Conservation (phyloP, 2,797 vertebrate genomes). For the Vultur gryphus region DNA sequence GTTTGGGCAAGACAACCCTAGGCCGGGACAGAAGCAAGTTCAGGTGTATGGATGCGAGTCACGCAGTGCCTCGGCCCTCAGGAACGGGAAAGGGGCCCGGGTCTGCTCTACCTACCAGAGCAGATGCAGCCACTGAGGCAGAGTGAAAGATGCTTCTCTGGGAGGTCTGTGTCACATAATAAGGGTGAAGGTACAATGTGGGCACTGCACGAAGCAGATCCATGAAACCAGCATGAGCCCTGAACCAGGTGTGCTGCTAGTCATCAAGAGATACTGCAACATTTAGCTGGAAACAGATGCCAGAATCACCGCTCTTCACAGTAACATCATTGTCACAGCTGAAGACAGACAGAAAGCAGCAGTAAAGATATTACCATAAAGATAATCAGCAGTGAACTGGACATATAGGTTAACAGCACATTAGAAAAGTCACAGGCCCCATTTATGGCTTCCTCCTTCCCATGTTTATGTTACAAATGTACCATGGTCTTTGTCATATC, state of each 20-base stretch:
- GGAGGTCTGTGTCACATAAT: neutral
- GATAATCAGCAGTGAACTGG: neutral
- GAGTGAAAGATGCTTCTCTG: neutral
- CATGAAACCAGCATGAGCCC: neutral
- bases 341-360: neutral
- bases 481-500: neutral
- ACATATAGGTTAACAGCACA: neutral
- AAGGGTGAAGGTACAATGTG: neutral
- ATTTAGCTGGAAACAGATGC: neutral
- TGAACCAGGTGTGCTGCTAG: neutral
- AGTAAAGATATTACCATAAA: neutral
- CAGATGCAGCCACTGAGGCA: neutral
- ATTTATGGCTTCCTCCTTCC: neutral
- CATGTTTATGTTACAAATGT: too few relatives aligned
- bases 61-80: fast-evolving
- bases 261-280: neutral
- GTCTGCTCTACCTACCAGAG: neutral
- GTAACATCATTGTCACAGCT: neutral
- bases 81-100: fast-evolving
- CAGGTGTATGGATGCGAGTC: neutral
- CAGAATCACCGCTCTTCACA: neutral
- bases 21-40: neutral
- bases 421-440: neutral
- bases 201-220: neutral
- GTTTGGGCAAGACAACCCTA: neutral